Conservation (phyloP, 2,888 invertebrate genomes). For the Troglohyphantes excavatus region DNA sequence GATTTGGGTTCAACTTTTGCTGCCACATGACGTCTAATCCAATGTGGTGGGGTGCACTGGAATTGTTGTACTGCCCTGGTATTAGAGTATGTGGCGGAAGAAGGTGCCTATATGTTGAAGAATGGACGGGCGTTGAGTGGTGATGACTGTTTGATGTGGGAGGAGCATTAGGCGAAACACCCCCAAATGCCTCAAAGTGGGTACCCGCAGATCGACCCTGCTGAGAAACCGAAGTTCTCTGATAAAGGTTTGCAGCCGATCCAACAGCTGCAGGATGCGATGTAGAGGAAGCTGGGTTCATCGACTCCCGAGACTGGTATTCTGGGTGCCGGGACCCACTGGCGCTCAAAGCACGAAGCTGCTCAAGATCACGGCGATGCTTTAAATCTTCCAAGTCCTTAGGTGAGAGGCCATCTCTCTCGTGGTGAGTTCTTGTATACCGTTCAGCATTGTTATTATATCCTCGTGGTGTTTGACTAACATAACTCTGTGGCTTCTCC, state of each 20-base stretch:
- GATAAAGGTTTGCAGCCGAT: conserved; percentile 64
- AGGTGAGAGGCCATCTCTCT: conserved; percentile 17
- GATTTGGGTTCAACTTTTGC: conserved; percentile 63
- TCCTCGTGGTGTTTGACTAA: conserved; percentile 36
- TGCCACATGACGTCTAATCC: conserved; percentile 72
- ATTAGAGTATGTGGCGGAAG: conserved; percentile 64
- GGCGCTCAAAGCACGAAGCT: conserved; percentile 43
- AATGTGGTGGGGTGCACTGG: conserved; percentile 38
- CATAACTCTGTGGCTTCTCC: conserved; percentile 71
- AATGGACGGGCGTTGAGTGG: conserved; percentile 64
- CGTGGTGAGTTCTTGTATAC: conserved; percentile 40
- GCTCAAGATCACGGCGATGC: conserved; percentile 54
- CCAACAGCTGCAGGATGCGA: conserved; percentile 67
- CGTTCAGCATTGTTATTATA: conserved; percentile 48
- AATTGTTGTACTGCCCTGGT: conserved; percentile 61
- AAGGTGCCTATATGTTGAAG: conserved; percentile 68
- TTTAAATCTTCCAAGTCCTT: conserved; percentile 55
- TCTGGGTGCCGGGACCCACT: conserved; percentile 51
- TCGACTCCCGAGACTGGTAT: conserved; percentile 51
- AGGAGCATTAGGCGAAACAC: conserved; percentile 29
- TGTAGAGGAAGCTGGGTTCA: conserved; percentile 58
- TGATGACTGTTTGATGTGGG: conserved; percentile 34
- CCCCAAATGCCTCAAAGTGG: conserved; percentile 72
- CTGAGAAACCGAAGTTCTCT: conserved; percentile 55
- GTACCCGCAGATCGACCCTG: conserved; percentile 30